Evolutionary conservation across 2,797 vertebrate species (phyloP), one percentile per base, ranked within the genome.

Genomic region (Catamblyrhynchus diadema): DNA sequence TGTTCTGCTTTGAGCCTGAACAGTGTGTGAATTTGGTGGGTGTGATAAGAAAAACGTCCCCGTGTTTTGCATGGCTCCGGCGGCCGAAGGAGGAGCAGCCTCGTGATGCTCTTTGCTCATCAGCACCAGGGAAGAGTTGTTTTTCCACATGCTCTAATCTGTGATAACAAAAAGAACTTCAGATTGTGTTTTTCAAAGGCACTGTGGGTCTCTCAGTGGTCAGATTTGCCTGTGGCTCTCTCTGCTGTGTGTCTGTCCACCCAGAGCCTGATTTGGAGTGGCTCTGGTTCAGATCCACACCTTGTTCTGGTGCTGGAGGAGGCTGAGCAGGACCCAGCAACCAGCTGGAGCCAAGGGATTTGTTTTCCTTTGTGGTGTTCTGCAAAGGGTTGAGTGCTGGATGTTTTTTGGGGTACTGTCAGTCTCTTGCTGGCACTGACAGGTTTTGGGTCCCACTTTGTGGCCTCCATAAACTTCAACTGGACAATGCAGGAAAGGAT

Each of bases 81-180:
- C 18, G 10, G 93, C 2, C 0, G 3, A 11, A 94, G 93, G 80
- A 92, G 94, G 78, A 90, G 86, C 12, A 14, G 74, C 87, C 66
- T 10, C 59, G 1, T 64, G 79, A 86, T 1, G 3, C 48, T 50
- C 14, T 89, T 56, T 32, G 81, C 84, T 81, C 77, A 71, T 33
- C 90, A n/a, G 83, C 35, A 3, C 45, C 0, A 2, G 84, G 73
- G 69, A 66, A 81, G 71, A 79, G 54, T 42, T 94, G 78, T 79
- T 94, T 89, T 93, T 81, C 93, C 80, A 73, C 88, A 37, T 33
- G 77, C 77, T 90, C 73, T 42, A 41, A 81, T 94, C 91, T 81
- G 44, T 25, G 88, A 91, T 81, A 94, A 91, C 90, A 91, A 39
- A 79, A 94, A 62, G 69, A 81, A 27, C 77, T 84, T 73, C 77